phyloP scores from a whole-genome alignment of 2,797 vertebrate species.

The Xenentodon cancila region DNA sequence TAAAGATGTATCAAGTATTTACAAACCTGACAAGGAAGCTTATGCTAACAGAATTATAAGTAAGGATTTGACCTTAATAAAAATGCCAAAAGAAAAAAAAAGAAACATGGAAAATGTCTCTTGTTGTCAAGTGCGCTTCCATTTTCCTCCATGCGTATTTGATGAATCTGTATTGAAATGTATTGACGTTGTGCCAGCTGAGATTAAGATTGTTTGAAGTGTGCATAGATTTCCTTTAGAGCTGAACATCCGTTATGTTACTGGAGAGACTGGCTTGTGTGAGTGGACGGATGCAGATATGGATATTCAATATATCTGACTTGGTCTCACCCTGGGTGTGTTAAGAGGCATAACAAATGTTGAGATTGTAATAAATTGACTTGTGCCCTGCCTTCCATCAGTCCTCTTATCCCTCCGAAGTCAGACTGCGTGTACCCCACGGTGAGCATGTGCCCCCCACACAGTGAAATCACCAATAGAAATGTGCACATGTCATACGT shows the following conservation, averaged over 20 bases:
- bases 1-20: constrained; percentile 73
- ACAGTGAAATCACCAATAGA: constrained; percentile 10
- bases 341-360: constrained; percentile 70
- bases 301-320: constrained; percentile 77
- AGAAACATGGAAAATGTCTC: constrained; percentile 30
- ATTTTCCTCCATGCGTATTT: constrained; percentile 51
- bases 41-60: constrained; percentile 55
- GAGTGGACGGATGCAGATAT: constrained; percentile 67
- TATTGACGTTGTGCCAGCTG: constrained; percentile 65
- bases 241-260: constrained; percentile 64
- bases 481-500: neutral
- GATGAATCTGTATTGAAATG: constrained; percentile 75
- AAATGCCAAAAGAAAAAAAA: constrained; percentile 30
- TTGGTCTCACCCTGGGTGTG: constrained; percentile 57
- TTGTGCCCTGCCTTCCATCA: constrained; percentile 33
- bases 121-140: constrained; percentile 51
- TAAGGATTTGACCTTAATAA: constrained; percentile 58
- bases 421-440: constrained; percentile 19
- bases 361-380: constrained; percentile 63
- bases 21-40: constrained; percentile 55
- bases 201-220: constrained; percentile 82
- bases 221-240: constrained; percentile 76
- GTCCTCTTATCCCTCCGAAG: constrained; percentile 29
- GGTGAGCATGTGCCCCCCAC: constrained; percentile 8
- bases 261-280: constrained; percentile 62